Base-by-base conservation (phyloP, 2,888 invertebrate species). In the Callimorpha dominula region DNA sequence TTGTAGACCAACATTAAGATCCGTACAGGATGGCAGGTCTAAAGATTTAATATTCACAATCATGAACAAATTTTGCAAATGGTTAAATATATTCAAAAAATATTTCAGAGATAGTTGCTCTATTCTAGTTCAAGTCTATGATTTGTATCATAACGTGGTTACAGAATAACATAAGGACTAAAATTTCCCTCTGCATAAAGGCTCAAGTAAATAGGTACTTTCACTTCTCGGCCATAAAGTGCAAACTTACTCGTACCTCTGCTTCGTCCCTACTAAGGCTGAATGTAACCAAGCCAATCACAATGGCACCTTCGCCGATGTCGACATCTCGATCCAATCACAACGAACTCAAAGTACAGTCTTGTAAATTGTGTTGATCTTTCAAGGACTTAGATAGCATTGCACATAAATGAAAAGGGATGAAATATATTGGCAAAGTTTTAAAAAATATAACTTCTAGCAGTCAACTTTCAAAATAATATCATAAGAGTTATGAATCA, bases 401-500 rank as follows among this genome's bases (percentile, higher is more conserved):
- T 8, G 43, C n/a, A 12, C 20, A 60, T 60, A 60, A 31, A 60
- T 31, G 14, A 60, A 60, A 60, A 60, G 31, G 14, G 31, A 65
- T 65, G 8, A 9, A 15, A 65, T 15, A 5, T 14, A 43, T n/a
- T 43, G 42, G n/a, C 7, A 54, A n/a, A 14, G 60, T 60, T 60
- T 11, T 20, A 20, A 57, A 57, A 57, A 20, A 20, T 54, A 20
- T 20, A 0, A 20, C 12, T 5, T 20, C 20, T 20, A 57, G 9
- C 11, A 57, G 11, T 11, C 20, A 43, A 40, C 43, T 9, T 20
- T 11, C 57, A 31, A 62, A 69, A 62, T 31, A 17, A 9, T 46
- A 15, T 15, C 17, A 5, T 42, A 17, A 15, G 12, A 64, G 43
- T 43, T 17, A 69, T 64, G 80, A 81, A 43, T 81, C 80, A 77